Evolutionary conservation across 2,113 vertebrate genomes (phyloP).

Genomic region (Ageneiosus marmoratus): DNA sequence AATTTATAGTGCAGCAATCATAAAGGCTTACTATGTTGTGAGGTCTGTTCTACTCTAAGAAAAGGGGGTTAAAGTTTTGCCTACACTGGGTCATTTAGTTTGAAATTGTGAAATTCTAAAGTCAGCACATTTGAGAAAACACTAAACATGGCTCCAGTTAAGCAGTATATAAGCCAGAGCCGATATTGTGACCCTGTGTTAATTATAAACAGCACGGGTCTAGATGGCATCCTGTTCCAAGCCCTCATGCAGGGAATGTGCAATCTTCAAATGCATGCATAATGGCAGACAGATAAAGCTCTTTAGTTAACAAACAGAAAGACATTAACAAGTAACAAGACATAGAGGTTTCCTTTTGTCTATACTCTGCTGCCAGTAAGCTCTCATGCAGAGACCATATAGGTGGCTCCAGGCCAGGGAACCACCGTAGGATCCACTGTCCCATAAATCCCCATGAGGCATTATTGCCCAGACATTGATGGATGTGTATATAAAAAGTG

Average conservation of each 20-base stretch:
- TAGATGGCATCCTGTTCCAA: constrained; percentile 46
- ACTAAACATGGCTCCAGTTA: constrained; percentile 51
- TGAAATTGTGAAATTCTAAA: constrained; percentile 48
- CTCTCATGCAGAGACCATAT: background rate
- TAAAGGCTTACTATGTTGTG: background rate
- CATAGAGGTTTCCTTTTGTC: constrained; percentile 17
- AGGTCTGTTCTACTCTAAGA: constrained; percentile 11
- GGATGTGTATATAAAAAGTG: background rate
- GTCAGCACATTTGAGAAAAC: constrained; percentile 52
- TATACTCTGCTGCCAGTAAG: constrained; percentile 17
- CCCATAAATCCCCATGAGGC: constrained; percentile 2
- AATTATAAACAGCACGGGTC: constrained; percentile 44
- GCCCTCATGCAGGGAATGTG: constrained; percentile 22
- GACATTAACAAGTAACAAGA: background rate
- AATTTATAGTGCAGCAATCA: constrained; percentile 20
- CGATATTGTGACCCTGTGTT: constrained; percentile 40
- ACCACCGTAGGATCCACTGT: background rate
- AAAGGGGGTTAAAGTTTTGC: constrained; percentile 19
- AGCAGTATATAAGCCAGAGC: constrained; percentile 51
- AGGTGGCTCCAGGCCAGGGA: background rate
- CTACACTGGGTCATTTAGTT: constrained; percentile 41
- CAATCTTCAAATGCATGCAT: constrained; percentile 6
- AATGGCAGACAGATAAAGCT: constrained; percentile 2
- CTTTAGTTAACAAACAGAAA: constrained; percentile 10
- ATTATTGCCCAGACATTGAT: constrained; percentile 16